Conservation (phyloP, 2,888 invertebrate species). For the Mythimna impura region DNA sequence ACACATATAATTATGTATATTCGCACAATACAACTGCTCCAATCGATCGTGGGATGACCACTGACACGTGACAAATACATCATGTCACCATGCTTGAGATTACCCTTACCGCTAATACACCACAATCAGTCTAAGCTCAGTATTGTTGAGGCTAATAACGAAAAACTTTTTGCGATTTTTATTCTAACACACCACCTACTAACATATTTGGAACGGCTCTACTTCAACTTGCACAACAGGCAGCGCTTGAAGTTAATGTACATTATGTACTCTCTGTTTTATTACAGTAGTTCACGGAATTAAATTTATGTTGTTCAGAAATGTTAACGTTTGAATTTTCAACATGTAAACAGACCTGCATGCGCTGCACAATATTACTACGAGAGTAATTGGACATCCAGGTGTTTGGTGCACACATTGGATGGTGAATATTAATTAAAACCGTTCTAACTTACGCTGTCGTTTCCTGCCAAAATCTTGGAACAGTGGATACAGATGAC, state of each 20-base stretch:
- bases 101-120: too few relatives aligned
- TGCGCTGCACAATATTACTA: conserved; percentile 5
- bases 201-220: conserved; percentile 28
- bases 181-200: conserved; percentile 9
- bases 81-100: too few relatives aligned
- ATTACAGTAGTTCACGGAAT: conserved; percentile 43
- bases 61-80: too few relatives aligned
- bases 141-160: neutral
- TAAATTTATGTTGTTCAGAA: conserved; percentile 40
- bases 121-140: too few relatives aligned
- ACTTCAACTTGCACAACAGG: conserved; percentile 39
- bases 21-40: too few relatives aligned
- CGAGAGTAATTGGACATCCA: neutral
- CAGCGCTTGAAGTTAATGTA: conserved; percentile 39
- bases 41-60: too few relatives aligned
- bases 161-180: neutral
- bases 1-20: too few relatives aligned
- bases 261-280: conserved; percentile 37
- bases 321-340: conserved; percentile 34
- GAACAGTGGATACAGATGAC: neutral
- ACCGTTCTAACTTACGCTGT: neutral
- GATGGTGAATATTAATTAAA: neutral
- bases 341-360: conserved; percentile 17
- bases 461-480: neutral
- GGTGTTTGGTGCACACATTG: conserved; percentile 3